phyloP scores from a whole-genome alignment of 2,888 invertebrate genomes.

The Villa cingulata region DNA sequence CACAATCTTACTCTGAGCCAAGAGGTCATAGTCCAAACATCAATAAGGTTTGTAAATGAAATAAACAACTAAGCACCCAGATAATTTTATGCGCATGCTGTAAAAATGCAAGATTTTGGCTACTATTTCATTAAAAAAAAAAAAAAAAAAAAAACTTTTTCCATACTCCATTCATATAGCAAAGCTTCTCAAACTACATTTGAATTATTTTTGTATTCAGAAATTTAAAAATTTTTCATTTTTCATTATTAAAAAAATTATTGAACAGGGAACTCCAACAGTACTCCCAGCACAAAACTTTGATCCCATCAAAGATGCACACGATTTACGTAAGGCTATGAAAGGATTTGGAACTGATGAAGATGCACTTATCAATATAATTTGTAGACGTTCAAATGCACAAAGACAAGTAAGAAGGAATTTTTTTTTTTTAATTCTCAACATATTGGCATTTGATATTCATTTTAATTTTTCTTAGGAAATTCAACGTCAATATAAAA shows the following conservation, averaged over 20 bases:
- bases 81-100: too few species aligned
- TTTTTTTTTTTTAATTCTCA: too few species aligned
- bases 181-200: too few species aligned
- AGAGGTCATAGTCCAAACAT: constrained; percentile 15
- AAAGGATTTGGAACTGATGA: constrained; percentile 85
- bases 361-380: constrained; percentile 69
- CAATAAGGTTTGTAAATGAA: not conserved
- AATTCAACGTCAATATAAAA: constrained; percentile 34
- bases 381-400: constrained; percentile 67
- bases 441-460: too few species aligned
- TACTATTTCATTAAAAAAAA: too few species aligned
- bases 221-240: too few species aligned
- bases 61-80: too few species aligned
- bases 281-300: constrained; percentile 63
- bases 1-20: constrained; percentile 25
- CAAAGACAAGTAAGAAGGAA: constrained; percentile 58
- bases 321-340: constrained; percentile 75
- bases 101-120: too few species aligned
- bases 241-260: not conserved
- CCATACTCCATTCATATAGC: too few species aligned
- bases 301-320: constrained; percentile 67
- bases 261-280: constrained; percentile 44
- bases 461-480: constrained; percentile 19
- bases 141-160: too few species aligned
- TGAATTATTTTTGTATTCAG: too few species aligned